Evolutionary conservation across 2,888 invertebrate species (phyloP).

Genomic region (Cantharis flavilabris): DNA sequence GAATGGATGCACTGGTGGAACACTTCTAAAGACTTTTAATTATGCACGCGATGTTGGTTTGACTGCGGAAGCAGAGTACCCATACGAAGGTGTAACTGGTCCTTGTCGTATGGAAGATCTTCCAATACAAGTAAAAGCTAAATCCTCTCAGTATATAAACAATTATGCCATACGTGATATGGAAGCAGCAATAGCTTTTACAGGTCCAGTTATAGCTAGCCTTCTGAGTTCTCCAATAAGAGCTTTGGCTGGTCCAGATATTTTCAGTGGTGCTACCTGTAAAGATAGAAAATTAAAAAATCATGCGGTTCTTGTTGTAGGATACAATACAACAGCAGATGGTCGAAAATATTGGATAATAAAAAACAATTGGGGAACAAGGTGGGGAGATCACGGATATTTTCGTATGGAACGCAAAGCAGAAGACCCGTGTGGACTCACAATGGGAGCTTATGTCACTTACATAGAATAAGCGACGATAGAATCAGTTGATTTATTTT

Average conservation of each 20-base stretch:
- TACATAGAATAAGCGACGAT: no score
- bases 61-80: constrained; percentile 73
- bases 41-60: constrained; percentile 87
- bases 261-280: neutral
- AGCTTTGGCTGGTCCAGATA: neutral
- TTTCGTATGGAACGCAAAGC: constrained; percentile 86
- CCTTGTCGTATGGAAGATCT: constrained; percentile 71
- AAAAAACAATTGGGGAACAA: constrained; percentile 82
- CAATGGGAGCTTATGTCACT: no score
- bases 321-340: constrained; percentile 76
- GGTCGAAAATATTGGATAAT: constrained; percentile 85
- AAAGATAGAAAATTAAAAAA: no score
- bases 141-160: constrained; percentile 69
- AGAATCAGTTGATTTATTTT: no score
- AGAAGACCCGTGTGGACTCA: constrained; percentile 78
- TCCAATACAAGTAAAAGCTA: constrained; percentile 77
- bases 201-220: constrained; percentile 79
- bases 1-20: constrained; percentile 89
- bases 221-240: neutral
- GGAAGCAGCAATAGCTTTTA: constrained; percentile 76
- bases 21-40: constrained; percentile 80
- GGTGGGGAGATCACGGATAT: constrained; percentile 85
- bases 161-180: constrained; percentile 75
- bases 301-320: constrained; percentile 85
- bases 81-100: constrained; percentile 80